phyloP scores from a whole-genome alignment of 1,140 invertebrate species.

The Trichomalopsis sarcophagae region DNA sequence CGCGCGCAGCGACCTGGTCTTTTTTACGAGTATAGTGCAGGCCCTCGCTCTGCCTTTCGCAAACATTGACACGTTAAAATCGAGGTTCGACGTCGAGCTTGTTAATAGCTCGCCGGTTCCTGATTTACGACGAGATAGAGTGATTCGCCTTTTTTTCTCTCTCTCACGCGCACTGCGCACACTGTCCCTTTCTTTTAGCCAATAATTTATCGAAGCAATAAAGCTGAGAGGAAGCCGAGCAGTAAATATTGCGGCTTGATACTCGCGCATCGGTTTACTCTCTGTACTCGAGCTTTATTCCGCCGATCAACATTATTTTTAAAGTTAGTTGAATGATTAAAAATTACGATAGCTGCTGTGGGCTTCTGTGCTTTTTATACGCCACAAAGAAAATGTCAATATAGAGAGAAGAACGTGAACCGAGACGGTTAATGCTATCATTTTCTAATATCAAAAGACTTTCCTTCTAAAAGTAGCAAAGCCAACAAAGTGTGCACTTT shows the following conservation, averaged over 20 bases:
- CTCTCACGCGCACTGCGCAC: background rate
- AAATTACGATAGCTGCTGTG: too few relatives aligned
- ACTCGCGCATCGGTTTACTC: background rate
- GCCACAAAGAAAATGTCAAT: too few relatives aligned
- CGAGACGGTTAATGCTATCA: too few relatives aligned
- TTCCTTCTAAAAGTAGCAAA: too few relatives aligned
- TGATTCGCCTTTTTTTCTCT: slow-evolving; percentile 4
- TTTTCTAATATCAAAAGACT: too few relatives aligned
- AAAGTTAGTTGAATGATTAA: background rate
- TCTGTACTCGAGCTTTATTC: background rate
- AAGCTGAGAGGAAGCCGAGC: slow-evolving; percentile 28
- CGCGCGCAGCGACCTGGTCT: background rate
- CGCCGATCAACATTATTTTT: background rate
- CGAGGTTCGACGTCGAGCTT: slow-evolving; percentile 13
- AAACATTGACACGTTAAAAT: slow-evolving; percentile 39
- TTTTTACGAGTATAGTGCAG: background rate
- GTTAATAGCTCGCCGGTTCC: slow-evolving; percentile 27
- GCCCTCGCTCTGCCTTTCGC: background rate
- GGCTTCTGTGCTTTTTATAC: too few relatives aligned
- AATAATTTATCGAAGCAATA: slow-evolving; percentile 40
- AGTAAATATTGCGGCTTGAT: slow-evolving; percentile 43
- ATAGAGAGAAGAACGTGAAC: too few relatives aligned
- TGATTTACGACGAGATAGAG: slow-evolving; percentile 45
- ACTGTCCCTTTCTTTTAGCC: background rate
- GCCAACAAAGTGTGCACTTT: too few relatives aligned